A percentile compares a stretch with the other conserved stretches of the same genome.
Conservation (phyloP, 2,113 vertebrate genomes). For the Alligator sinensis region DNA sequence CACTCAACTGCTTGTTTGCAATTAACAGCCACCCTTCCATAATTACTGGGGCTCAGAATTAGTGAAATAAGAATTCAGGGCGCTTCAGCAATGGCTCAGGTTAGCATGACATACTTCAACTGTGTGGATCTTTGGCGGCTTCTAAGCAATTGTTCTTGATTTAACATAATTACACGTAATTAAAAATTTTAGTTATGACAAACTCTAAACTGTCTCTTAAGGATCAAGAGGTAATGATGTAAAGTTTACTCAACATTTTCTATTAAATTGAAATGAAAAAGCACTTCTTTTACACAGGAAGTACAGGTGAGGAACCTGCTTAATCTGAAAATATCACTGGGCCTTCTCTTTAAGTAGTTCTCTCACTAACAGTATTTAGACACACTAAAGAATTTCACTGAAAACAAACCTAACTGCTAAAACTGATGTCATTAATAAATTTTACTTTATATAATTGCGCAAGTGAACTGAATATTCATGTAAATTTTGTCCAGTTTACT, state of each 20-base stretch:
- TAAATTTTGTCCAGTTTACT: background rate
- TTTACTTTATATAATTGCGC: background rate
- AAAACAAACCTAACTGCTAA: background rate
- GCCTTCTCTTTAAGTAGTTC: background rate
- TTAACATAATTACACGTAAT: background rate
- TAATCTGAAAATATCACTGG: background rate
- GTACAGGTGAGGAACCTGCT: background rate
- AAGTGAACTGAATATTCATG: background rate
- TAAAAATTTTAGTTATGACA: background rate
- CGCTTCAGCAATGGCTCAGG: background rate
- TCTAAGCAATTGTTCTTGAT: background rate
- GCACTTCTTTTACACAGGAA: no score
- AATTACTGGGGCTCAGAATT: background rate
- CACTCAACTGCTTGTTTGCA: background rate
- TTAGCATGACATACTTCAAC: background rate
- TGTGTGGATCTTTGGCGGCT: background rate
- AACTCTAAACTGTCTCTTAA: background rate
- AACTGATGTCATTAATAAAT: background rate
- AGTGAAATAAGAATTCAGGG: background rate
- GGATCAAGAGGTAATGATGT: background rate
- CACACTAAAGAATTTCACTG: background rate
- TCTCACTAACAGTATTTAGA: background rate
- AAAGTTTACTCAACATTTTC: background rate
- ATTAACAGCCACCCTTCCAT: background rate
- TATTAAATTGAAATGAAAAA: no score